Base-by-base conservation (phyloP, 2,113 vertebrate genomes). In the Electrona antarctica region DNA sequence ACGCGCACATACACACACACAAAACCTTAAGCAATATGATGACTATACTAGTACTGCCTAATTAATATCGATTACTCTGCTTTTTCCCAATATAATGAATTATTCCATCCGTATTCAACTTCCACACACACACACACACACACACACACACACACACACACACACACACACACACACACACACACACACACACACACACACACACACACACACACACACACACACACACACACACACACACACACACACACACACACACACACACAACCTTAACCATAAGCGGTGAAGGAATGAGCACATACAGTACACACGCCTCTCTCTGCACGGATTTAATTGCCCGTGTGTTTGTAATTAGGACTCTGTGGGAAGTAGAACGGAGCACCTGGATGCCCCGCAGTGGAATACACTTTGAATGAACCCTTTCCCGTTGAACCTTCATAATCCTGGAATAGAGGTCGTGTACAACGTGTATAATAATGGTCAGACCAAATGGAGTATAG, bases 261-360 rank as follows among this genome's bases (percentile, higher is more conserved):
- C 56, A 69, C 29, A 60, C 1, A 21, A 21, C 21, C 21, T 21
- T 21, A 21, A 21, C 21, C 21, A 21, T 21, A 21, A 21, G n/a
- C 21, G 21, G 2, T 21, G 33, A 41, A 41, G 33, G 33, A 41
- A 41, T 41, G 33, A 41, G 5, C 58, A 60, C 58, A 41, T 48
- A 62, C 61, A 41, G 33, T 41, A 63, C 67, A 69, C 78, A 66
- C 68, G 48, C 78, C 11, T 66, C 75, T 66, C 75, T 54, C 71
- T 68, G 84, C 79, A 71, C 81, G 85, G 74, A 81, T 84, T 83
- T 89, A 90, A 90, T 92, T 90, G 88, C 83, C 76, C 88, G 67
- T 77, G 84, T 89, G 81, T 90, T 89, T 78, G 87, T 89, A 91
- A 90, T 90, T 89, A 90, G 13, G 73, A 60, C 87, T 85, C 87